These are phyloP conservation scores for Stenolophus ochropezus DNA, from an alignment of 2,888 invertebrate species.

Conservation along the genomic window DNA sequence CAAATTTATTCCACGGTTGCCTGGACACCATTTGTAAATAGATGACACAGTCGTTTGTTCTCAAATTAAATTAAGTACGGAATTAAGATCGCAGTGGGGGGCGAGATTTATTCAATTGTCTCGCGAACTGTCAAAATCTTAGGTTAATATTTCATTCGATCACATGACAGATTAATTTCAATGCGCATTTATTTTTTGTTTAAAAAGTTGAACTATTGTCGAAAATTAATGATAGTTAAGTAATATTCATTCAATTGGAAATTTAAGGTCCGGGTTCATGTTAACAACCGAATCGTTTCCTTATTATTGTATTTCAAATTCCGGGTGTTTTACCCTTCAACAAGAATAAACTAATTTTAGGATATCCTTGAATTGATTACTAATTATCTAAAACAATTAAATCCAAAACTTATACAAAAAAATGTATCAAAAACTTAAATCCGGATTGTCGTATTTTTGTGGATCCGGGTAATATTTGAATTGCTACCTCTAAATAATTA, in stretches of 20 bases:
- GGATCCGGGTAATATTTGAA: no score
- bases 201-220: background rate
- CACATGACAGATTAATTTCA: background rate
- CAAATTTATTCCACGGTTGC: conserved; percentile 6
- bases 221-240: background rate
- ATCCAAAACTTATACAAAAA: no score
- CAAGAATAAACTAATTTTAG: no score
- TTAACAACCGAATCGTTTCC: background rate
- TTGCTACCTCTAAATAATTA: no score
- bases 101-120: background rate
- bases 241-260: background rate
- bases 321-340: background rate
- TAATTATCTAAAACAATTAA: no score
- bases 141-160: background rate
- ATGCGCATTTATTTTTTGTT: background rate
- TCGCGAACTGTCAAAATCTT: background rate
- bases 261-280: background rate
- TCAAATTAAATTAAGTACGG: background rate
- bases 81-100: background rate
- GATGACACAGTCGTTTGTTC: background rate
- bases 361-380: background rate
- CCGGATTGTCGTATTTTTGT: no score
- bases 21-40: background rate
- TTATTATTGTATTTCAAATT: background rate
- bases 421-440: no score